A percentile compares a stretch with the other conserved stretches of the same genome.
Conservation (phyloP, 92 coral and sea anemone species). For the Umimayanthus chanpuru region DNA sequence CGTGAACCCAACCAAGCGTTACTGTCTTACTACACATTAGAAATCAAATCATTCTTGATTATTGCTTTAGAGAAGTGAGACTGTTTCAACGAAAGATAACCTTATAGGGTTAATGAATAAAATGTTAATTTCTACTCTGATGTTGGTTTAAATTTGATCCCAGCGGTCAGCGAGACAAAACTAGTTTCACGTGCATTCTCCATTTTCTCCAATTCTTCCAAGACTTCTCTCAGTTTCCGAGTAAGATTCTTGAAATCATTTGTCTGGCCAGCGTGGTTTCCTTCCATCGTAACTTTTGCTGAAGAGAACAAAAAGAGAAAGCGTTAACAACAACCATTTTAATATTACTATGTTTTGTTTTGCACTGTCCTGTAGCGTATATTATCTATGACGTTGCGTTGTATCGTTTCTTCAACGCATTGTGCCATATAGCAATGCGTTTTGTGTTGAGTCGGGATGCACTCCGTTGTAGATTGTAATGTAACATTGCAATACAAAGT, state of each 20-base stretch:
- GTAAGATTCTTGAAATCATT: not conserved
- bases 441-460: no score
- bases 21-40: no score
- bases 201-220: conserved; percentile 11
- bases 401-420: not conserved
- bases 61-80: no score
- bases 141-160: not conserved
- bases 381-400: not conserved
- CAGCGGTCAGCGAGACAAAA: not conserved
- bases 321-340: not conserved
- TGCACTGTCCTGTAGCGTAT: not conserved
- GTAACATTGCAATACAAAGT: not conserved
- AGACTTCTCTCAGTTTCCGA: not conserved
- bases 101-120: no score
- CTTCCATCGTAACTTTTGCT: conserved; percentile 1
- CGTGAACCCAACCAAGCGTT: no score
- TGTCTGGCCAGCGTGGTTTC: not conserved
- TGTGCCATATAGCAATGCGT: no score
- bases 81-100: no score
- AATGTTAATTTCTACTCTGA: no score
- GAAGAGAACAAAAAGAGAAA: not conserved
- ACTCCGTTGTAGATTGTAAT: not conserved
- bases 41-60: no score
- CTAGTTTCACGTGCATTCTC: not conserved
- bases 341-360: not conserved